Evolutionary conservation across 2,888 invertebrate species (phyloP), one percentile per base, ranked within the genome.

Genomic region (Melieria omissa): DNA sequence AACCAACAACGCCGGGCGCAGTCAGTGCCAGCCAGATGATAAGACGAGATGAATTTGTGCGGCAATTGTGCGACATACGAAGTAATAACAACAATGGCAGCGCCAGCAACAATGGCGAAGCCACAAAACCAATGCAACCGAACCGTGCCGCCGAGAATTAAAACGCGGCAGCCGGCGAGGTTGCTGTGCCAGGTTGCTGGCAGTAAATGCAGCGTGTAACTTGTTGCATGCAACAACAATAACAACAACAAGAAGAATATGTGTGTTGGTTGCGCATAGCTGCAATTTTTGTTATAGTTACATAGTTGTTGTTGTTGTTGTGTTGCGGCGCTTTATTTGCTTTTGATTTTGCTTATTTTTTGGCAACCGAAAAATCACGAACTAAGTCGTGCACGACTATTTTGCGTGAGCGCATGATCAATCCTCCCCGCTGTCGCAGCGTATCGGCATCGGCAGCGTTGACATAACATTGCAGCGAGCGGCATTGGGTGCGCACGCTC

Each of bases 351-450:
- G 74, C 72, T 77, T 76, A 75, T 74, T 75, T 75, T 74, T 77
- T 77, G 72, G 55, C 16, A 52, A 64, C 72, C 58, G 74, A 74
- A 76, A 77, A 86, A 85, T 85, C 85, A 85, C 85, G 85, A 85
- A 85, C 80, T 84, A 83, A 84, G 85, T 85, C 85, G 86, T 84
- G 86, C 85, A 85, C 85, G 85, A 85, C 85, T 85, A 85, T 86
- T 85, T 84, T 85, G 86, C 85, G 85, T 85, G 85, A 79, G 80
- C 81, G 82, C 85, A 85, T 86, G 85, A 85, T 85, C 85, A 81
- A 84, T 80, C 80, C 80, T 75, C 74, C 67, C 76, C 65, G 78
- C 77, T 73, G 73, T 69, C 67, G 72, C 74, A 47, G 1, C 45
- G 44, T 49, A 47, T 0, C 49, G 42, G 6, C 29, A 46, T n/a